Conservation (phyloP, 2,797 vertebrate genomes). For the Sebastes variabilis region DNA sequence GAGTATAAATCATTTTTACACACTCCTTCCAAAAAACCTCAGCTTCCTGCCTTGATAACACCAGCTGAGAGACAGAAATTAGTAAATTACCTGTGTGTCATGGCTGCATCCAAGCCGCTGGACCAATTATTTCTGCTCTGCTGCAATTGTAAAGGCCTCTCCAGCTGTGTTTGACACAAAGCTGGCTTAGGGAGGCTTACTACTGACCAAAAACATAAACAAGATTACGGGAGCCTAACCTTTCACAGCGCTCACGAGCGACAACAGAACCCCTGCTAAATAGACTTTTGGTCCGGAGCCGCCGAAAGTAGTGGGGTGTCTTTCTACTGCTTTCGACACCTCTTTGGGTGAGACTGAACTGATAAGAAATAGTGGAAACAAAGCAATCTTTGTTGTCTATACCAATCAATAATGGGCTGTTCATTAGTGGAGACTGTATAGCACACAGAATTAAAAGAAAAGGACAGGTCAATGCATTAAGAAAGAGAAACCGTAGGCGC, state of each 20-base stretch:
- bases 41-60: conserved; percentile 43
- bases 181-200: conserved; percentile 68
- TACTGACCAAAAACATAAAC: conserved; percentile 77
- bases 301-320: conserved; percentile 9
- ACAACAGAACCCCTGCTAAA: conserved; percentile 57
- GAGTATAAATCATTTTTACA: conserved; percentile 50
- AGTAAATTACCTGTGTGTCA: conserved; percentile 79
- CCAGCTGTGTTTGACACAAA: conserved; percentile 80
- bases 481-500: conserved; percentile 17
- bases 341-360: not conserved
- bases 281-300: conserved; percentile 37
- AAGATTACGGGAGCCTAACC: conserved; percentile 70
- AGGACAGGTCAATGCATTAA: conserved; percentile 24
- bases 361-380: conserved; percentile 42
- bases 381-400: conserved; percentile 49
- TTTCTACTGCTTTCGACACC: conserved; percentile 1
- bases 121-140: conserved; percentile 79
- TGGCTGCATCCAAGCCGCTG: conserved; percentile 71
- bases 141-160: conserved; percentile 71
- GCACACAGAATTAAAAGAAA: conserved; percentile 26
- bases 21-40: conserved; percentile 27
- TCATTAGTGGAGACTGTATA: conserved; percentile 51
- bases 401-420: conserved; percentile 52
- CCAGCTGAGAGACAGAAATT: conserved; percentile 73
- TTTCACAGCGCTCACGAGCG: conserved; percentile 44